Percentiles rank a stretch among this genome's conserved stretches.
Evolutionary conservation across 2,797 vertebrate genomes (phyloP).

Genomic region (Sardinella longiceps): DNA sequence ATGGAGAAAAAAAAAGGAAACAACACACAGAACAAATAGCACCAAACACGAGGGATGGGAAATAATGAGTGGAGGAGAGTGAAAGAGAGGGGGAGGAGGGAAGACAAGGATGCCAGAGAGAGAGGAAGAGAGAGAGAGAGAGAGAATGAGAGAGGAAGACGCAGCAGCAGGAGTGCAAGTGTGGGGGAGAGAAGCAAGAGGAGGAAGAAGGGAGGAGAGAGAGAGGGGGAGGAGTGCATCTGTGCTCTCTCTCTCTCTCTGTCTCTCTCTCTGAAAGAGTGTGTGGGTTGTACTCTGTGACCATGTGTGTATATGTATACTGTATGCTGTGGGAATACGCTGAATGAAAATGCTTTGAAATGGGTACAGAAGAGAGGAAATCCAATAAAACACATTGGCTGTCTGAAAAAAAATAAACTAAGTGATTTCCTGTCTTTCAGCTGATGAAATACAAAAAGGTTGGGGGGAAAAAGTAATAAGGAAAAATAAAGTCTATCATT

Average conservation of each 20-base stretch:
- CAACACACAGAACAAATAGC: not conserved
- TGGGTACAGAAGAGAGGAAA: not conserved
- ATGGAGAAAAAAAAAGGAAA: not conserved
- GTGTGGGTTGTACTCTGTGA: slow-evolving; percentile 11
- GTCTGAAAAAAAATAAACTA: too few relatives aligned
- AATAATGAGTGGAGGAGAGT: slow-evolving; percentile 17
- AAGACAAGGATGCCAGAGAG: not conserved
- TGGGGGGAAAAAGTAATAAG: too few relatives aligned
- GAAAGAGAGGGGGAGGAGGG: not conserved
- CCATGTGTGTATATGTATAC: not conserved
- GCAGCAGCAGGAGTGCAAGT: not conserved
- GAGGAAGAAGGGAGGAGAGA: not conserved
- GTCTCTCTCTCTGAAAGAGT: not conserved
- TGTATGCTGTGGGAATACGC: not conserved
- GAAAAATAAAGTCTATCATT: too few relatives aligned
- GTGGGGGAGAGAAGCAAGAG: slow-evolving; percentile 1
- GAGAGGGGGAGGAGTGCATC: not conserved
- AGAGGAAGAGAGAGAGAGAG: not conserved
- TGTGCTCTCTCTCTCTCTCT: not conserved
- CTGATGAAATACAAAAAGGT: too few relatives aligned
- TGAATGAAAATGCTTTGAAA: not conserved
- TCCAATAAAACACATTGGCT: not conserved
- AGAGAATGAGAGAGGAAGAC: not conserved
- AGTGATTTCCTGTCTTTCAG: too few relatives aligned
- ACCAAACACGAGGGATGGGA: not conserved